phyloP scores from a whole-genome alignment of 2,113 vertebrate species.

The Salvelinus alpinus region DNA sequence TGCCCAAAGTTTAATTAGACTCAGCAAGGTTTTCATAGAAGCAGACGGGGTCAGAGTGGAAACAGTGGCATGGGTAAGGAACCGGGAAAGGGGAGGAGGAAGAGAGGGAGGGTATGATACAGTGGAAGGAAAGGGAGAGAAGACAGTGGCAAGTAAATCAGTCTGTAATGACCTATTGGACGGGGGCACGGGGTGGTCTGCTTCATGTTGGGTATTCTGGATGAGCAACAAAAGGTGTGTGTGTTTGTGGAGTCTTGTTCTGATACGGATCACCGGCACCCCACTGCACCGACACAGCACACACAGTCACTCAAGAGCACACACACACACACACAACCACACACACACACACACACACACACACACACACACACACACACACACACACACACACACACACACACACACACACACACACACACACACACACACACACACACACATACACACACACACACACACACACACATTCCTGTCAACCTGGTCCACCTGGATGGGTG shows the following conservation, averaged over 20 bases:
- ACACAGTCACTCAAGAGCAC: background rate
- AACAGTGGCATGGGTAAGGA: background rate
- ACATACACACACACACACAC: constrained; percentile 5
- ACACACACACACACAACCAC: background rate
- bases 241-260: constrained; percentile 15
- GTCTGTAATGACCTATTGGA: background rate
- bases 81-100: background rate
- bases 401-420: background rate
- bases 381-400: background rate
- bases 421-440: background rate
- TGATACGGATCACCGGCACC: too few relatives aligned
- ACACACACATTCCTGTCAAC: constrained; percentile 33
- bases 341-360: background rate
- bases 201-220: background rate
- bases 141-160: background rate
- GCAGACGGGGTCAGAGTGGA: constrained; percentile 52
- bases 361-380: background rate
- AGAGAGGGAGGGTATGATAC: background rate
- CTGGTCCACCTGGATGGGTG: constrained; percentile 27
- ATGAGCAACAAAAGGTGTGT: constrained; percentile 15
- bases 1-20: constrained; percentile 78
- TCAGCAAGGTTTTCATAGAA: constrained; percentile 63
- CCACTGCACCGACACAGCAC: background rate
- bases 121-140: too few relatives aligned
- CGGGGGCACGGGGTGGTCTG: too few relatives aligned